A percentile compares a stretch with the other conserved stretches of the same genome.
Evolutionary conservation across 2,113 vertebrate genomes (phyloP).

Genomic region (Zosterops borbonicus): DNA sequence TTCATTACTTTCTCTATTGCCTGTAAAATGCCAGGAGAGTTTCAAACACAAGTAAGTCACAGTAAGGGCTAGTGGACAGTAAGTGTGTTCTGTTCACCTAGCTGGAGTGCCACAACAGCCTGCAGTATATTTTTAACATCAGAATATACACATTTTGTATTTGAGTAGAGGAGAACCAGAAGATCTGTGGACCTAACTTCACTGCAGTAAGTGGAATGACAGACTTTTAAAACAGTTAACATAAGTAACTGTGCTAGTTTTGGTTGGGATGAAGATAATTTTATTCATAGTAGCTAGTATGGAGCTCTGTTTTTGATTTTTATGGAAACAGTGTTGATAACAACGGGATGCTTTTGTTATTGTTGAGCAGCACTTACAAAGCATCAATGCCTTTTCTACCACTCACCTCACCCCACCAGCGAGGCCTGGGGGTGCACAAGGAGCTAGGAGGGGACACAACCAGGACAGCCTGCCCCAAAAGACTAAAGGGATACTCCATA

Average conservation of each 20-base stretch:
- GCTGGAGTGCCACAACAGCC: background rate
- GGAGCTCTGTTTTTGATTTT: background rate
- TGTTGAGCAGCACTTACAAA: background rate
- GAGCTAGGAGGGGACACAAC: background rate
- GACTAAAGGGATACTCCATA: background rate
- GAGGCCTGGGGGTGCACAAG: background rate
- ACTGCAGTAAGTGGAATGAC: background rate
- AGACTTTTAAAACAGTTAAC: background rate
- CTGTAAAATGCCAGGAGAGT: background rate
- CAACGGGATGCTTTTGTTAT: background rate
- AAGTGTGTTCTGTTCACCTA: background rate
- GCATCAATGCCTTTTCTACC: background rate
- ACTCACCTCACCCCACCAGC: background rate
- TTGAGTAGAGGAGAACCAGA: background rate
- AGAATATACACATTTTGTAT: background rate
- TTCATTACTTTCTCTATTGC: conserved; percentile 1
- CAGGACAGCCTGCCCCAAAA: background rate
- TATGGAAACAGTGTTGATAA: background rate
- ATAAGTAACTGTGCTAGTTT: background rate
- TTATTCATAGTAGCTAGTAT: background rate
- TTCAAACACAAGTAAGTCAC: background rate
- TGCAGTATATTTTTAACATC: background rate
- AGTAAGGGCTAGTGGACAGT: background rate
- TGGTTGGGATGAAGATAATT: background rate
- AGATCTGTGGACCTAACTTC: background rate